Evolutionary conservation across 1,140 invertebrate genomes (phyloP), one percentile per base, ranked within the genome.

Genomic region (Amyelois transitella): DNA sequence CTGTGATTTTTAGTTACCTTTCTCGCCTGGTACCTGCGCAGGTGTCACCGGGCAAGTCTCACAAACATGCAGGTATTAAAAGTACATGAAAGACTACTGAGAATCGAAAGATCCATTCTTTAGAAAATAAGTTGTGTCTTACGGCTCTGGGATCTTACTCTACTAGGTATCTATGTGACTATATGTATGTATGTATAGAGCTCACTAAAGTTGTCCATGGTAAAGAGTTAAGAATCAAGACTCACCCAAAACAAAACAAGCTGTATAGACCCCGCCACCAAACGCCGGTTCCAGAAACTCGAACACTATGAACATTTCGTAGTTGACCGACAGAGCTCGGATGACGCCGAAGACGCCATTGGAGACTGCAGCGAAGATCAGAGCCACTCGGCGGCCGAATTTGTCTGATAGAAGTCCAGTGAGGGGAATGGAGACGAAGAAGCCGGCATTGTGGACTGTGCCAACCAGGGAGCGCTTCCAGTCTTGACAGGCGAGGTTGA

Each of bases 391-490:
- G 7, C 94, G 84, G 0, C 94, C 94, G 47, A 66, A 85, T 25
- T 66, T 91, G 82, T 94, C 93, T 1, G 93, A 93, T 7, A 94
- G 74, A 28, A 92, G 82, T 10, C 93, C 93, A 6, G 91, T 90
- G n/a, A 94, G 84, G 1, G 92, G 91, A 43, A 94, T 88, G 6
- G 93, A 92, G 32, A 94, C 73, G 70, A 94, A 93, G 71, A 93
- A 92, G 12, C 93, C 93, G 17, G 92, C 77, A 63, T 92, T 94
- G 66, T 94, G 93, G 7, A 94, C 88, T 1, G 93, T 94, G 6
- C 93, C 93, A 0, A 94, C 91, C 14, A 94, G 69, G 0, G 92
- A 90, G 14, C 94, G 76, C 79, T 93, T 94, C 93, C 93, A 94
- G 62, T 91, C 88, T 69, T 93, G 77, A 24, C 85, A 88, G 25